phyloP scores from a whole-genome alignment of 1,140 invertebrate genomes.

The Diabrotica virgifera region DNA sequence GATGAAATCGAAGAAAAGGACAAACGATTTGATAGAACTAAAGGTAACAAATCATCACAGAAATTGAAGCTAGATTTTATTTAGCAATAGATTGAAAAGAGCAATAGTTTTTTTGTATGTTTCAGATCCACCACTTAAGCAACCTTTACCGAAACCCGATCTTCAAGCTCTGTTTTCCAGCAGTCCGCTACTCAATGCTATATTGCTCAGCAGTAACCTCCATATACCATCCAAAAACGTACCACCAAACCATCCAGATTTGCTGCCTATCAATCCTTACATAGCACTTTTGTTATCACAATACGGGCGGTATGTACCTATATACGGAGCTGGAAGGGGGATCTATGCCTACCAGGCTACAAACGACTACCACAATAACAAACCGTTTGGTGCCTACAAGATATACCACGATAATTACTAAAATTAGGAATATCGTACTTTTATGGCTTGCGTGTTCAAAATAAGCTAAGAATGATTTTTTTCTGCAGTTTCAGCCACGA shows the following conservation, averaged over 20 bases:
- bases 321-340: conserved; percentile 51
- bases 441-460: too few species aligned
- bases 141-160: neutral
- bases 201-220: neutral
- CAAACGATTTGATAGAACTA: neutral
- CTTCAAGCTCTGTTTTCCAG: neutral
- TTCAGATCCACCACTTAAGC: neutral
- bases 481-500: too few species aligned
- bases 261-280: conserved; percentile 56
- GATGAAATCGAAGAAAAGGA: neutral
- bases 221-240: conserved; percentile 4
- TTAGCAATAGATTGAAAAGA: neutral
- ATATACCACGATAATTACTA: conserved; percentile 42
- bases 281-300: conserved; percentile 59
- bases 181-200: conserved; percentile 6
- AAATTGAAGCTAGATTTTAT: neutral
- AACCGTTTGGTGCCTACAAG: conserved; percentile 60
- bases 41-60: neutral
- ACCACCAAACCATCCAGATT: conserved; percentile 51
- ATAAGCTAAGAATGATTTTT: too few species aligned
- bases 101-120: neutral
- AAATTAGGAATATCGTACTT: neutral
- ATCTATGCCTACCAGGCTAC: conserved; percentile 58
- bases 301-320: conserved; percentile 58
- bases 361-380: conserved; percentile 63